phyloP scores from a whole-genome alignment of 1,140 invertebrate genomes.

The Magallana angulata region DNA sequence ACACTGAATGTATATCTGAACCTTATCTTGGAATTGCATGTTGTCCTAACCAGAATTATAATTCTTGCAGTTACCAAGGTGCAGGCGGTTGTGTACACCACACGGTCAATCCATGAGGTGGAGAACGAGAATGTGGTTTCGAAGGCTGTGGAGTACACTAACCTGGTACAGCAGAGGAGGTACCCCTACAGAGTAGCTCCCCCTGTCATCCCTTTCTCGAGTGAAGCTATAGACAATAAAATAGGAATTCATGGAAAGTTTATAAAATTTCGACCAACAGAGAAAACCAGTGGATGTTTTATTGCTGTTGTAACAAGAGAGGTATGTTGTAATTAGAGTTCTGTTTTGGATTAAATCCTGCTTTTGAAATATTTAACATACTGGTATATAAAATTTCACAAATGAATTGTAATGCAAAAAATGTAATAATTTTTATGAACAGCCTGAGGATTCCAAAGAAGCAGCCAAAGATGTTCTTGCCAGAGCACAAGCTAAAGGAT shows the following conservation, averaged over 20 bases:
- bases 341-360: not conserved
- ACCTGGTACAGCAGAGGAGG: conserved; percentile 62
- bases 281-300: conserved; percentile 74
- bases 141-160: conserved; percentile 69
- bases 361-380: not conserved
- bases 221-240: conserved; percentile 65
- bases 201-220: conserved; percentile 70
- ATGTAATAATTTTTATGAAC: conserved; percentile 27
- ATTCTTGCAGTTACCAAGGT: conserved; percentile 69
- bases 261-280: conserved; percentile 67
- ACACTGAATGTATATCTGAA: too few relatives aligned
- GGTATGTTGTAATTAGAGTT: conserved; percentile 56
- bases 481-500: conserved; percentile 61
- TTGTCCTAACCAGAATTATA: not conserved
- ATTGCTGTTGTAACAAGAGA: conserved; percentile 74
- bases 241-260: conserved; percentile 66
- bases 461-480: conserved; percentile 68
- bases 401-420: too few relatives aligned
- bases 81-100: conserved; percentile 74
- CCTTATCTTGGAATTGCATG: too few relatives aligned
- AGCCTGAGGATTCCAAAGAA: conserved; percentile 68
- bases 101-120: conserved; percentile 67
- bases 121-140: conserved; percentile 75
- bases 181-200: conserved; percentile 70
- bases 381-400: too few relatives aligned